A percentile compares a stretch with the other conserved stretches of the same genome.
These are phyloP conservation scores for Thera britannica DNA, from an alignment of 2,888 invertebrate species.

Conservation along the genomic window DNA sequence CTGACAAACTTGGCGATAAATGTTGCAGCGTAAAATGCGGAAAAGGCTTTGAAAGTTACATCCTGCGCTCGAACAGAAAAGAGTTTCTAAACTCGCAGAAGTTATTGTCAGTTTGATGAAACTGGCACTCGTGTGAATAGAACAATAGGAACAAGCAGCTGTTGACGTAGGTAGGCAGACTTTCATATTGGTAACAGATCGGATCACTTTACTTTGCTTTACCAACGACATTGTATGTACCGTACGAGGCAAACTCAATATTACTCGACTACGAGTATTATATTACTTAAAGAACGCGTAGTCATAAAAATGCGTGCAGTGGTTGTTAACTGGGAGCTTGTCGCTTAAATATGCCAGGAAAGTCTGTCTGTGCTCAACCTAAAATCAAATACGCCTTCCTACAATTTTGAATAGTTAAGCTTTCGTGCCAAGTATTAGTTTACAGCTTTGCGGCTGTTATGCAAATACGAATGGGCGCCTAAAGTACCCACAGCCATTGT, in stretches of 20 bases:
- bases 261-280: background rate
- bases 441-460: constrained; percentile 54
- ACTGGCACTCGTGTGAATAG: constrained; percentile 31
- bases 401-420: constrained; percentile 50
- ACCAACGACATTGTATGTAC: background rate
- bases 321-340: background rate
- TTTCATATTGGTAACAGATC: no score
- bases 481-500: constrained; percentile 48
- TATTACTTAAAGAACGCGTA: background rate
- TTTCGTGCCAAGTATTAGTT: constrained; percentile 56
- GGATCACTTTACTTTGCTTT: background rate
- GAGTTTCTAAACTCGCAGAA: constrained; percentile 37
- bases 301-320: constrained; percentile 6
- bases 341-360: constrained; percentile 3
- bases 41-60: constrained; percentile 38
- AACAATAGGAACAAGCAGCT: constrained; percentile 1
- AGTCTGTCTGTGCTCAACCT: constrained; percentile 13
- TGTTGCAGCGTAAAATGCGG: constrained; percentile 31
- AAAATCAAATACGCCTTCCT: constrained; percentile 48
- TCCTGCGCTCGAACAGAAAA: constrained; percentile 34
- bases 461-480: constrained; percentile 54
- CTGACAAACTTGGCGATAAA: constrained; percentile 2
- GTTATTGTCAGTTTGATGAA: constrained; percentile 44
- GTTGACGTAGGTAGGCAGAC: background rate
- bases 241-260: background rate